phyloP scores from a whole-genome alignment of 2,113 vertebrate genomes.

The Eurystomus gularis region DNA sequence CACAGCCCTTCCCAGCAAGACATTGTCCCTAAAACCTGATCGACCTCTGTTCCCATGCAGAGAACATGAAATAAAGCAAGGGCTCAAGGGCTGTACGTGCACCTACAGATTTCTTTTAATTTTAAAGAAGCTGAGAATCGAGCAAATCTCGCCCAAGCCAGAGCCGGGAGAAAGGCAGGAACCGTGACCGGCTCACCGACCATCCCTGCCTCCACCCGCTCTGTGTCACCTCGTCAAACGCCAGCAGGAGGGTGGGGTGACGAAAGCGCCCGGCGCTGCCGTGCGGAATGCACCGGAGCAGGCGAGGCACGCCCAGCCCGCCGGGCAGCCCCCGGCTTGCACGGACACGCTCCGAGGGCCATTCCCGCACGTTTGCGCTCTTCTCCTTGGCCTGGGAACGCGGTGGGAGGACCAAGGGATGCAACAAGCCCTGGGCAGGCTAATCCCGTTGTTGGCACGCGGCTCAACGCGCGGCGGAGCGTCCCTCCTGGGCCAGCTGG shows the following conservation, averaged over 20 bases:
- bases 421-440: not conserved
- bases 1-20: too few species aligned
- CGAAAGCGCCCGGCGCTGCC: not conserved
- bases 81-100: accelerated
- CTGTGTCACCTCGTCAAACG: not conserved
- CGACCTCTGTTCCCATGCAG: not conserved
- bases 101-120: not conserved
- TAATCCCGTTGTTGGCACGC: not conserved
- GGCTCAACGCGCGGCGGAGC: accelerated
- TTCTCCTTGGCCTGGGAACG: not conserved
- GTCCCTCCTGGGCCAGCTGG: not conserved
- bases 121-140: not conserved
- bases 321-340: not conserved
- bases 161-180: not conserved
- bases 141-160: not conserved
- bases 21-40: too few species aligned
- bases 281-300: not conserved
- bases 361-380: not conserved
- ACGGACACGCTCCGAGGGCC: not conserved
- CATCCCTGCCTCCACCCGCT: not conserved
- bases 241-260: not conserved
- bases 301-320: not conserved
- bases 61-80: not conserved
- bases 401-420: not conserved
- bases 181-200: not conserved